Percentiles rank a stretch among this genome's conserved stretches.
Evolutionary conservation across 2,888 invertebrate species (phyloP).

Genomic region (Gnatocerus cornutus): DNA sequence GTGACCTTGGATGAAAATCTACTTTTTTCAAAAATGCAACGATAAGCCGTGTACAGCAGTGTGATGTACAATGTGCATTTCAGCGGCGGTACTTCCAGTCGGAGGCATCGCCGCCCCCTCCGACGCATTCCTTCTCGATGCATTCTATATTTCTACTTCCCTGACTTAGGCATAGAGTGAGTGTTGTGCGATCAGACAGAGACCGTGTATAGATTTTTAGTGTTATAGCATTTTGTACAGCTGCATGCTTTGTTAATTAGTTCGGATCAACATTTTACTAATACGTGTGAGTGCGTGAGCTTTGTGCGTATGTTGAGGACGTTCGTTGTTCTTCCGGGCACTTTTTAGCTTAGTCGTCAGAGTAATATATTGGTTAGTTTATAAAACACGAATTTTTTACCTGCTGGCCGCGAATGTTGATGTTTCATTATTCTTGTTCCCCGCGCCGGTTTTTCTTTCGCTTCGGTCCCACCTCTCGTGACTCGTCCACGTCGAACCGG

Average conservation of each 20-base stretch:
- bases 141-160: constrained; percentile 68
- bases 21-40: constrained; percentile 65
- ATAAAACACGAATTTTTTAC: constrained; percentile 63
- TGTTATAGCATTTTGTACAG: constrained; percentile 71
- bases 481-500: constrained; percentile 23
- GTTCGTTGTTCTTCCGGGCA: constrained; percentile 58
- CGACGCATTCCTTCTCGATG: constrained; percentile 69
- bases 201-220: constrained; percentile 64
- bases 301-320: constrained; percentile 53
- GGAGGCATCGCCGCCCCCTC: constrained; percentile 43
- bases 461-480: constrained; percentile 53
- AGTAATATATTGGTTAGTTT: constrained; percentile 66
- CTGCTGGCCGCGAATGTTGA: constrained; percentile 65
- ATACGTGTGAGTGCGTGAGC: constrained; percentile 53
- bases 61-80: constrained; percentile 62
- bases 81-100: constrained; percentile 23
- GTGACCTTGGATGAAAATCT: constrained; percentile 71
- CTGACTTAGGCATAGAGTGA: constrained; percentile 54
- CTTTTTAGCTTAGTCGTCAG: constrained; percentile 63
- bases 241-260: constrained; percentile 69
- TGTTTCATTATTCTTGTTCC: constrained; percentile 56
- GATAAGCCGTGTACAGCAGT: constrained; percentile 60
- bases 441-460: constrained; percentile 51
- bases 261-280: constrained; percentile 56
- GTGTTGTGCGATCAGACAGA: constrained; percentile 53